Evolutionary conservation across 2,888 invertebrate species (phyloP), one percentile per base, ranked within the genome.

Genomic region (Hypena proboscidalis): DNA sequence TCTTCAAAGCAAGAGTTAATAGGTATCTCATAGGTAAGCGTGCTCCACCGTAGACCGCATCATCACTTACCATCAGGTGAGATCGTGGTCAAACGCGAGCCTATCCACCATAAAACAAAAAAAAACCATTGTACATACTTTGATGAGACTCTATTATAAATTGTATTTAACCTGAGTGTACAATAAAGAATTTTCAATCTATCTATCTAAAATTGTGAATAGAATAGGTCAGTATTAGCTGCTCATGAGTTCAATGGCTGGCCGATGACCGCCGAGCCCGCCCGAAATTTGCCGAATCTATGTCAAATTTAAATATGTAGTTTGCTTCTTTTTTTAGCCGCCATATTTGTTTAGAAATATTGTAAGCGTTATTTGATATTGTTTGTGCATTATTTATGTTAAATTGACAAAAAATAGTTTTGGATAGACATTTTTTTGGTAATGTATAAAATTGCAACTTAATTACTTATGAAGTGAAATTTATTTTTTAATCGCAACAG

Each of bases 221-320:
- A 5, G 35, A 35, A 52, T 63, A 61, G 63, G 63, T 64, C 63
- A 64, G 64, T 53, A 23, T 33, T 23, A 42, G 42, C 10, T 10
- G 27, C 25, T 5, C 36, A 10, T 30, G 22, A 40, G 64, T 55
- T 58, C 56, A 47, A 17, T 29, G 62, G 26, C 41, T 44, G 51
- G 55, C 22, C 61, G 41, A 21, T 31, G 58, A 61, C 53, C 53
- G 46, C 58, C 66, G 65, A 62, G 26, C 22, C 10, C 13, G 22
- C 11, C 51, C 64, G 64, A 64, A 55, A 37, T 51, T 51, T 39
- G 50, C 62, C 66, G 64, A 65, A 65, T 64, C 42, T 58, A 56
- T 64, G 65, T 54, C 61, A 64, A 38, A 49, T 64, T 58, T 46
- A 64, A 58, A 51, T 56, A n/a, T n/a, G n/a, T n/a, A 55, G 46